Conservation (phyloP, 1,140 invertebrate genomes). For the Dufourea novaeangliae region DNA sequence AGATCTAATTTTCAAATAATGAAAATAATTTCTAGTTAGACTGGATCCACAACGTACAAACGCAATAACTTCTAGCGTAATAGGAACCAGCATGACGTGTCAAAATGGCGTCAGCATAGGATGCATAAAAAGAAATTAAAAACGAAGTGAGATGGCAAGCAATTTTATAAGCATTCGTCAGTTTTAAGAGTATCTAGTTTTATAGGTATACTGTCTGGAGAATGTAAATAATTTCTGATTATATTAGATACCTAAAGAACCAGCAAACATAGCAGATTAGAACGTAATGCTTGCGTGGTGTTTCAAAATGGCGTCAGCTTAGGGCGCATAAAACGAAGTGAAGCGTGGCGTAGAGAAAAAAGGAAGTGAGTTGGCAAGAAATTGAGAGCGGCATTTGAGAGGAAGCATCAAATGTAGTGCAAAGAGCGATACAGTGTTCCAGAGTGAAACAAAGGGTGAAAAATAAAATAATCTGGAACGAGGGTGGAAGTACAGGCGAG, state of each 20-base stretch:
- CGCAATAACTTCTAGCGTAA: not conserved
- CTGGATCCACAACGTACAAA: no score
- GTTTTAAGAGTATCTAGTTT: no score
- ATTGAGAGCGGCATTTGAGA: constrained; percentile 22
- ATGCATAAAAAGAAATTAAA: constrained; percentile 21
- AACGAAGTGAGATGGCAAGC: constrained; percentile 47
- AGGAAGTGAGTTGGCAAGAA: constrained; percentile 48
- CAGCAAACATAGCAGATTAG: no score
- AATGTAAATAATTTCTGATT: no score
- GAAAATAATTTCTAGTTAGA: no score
- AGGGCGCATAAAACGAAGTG: constrained; percentile 20
- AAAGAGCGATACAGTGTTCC: constrained; percentile 26
- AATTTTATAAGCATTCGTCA: no score
- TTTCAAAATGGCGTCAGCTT: not conserved
- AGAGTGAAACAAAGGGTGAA: not conserved
- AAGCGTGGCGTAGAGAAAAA: constrained; percentile 20
- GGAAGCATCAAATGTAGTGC: constrained; percentile 28
- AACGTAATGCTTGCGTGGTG: not conserved
- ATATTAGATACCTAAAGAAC: no score
- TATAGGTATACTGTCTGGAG: no score
- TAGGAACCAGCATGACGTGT: not conserved
- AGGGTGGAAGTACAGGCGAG: not conserved
- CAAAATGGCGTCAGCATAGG: not conserved
- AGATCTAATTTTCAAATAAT: no score
- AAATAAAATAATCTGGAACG: not conserved